Evolutionary conservation across 2,888 invertebrate species (phyloP), one percentile per base, ranked within the genome.

Genomic region (Amorpha juglandis): DNA sequence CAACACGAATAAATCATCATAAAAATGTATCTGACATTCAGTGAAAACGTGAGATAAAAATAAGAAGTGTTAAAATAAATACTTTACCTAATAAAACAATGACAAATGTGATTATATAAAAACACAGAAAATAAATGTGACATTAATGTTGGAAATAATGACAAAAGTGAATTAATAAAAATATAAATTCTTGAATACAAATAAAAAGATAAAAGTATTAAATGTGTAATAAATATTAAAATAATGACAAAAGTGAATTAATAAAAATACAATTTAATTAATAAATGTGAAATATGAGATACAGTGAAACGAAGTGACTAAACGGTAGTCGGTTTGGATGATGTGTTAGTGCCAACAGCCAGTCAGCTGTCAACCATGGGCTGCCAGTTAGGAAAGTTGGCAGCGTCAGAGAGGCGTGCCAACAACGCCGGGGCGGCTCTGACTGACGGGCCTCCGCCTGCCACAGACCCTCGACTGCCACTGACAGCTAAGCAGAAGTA

Each of bases 401-500:
- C 96, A 68, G 90, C 94, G 69, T 93, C 94, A 69, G 94, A 94
- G 81, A 81, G 94, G 78, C 85, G 92, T 70, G 82, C 87, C 67
- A 89, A 84, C 69, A 91, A 89, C 74, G 91, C 93, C 64, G 93
- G 88, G 69, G 80, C 82, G 50, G 83, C 74, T 12, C 63, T 90
- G 67, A 94, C 94, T 33, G 95, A 95, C 71, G 95, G 87, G 8
- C 95, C 96, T 0, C 96, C 96, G 0, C 95, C 95, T 6, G 94
- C 95, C 42, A 95, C 95, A 45, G 98, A 98, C 85, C 96, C 97
- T 0, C 91, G 97, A 77, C 94, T 98, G 70, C 98, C 98, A 0
- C 94, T 98, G 68, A 97, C 97, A 0, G 97, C 97, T 21, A 96
- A 96, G 83, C 98, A 98, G 94, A 97, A 96, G 90, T 98, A 97